phyloP scores from a whole-genome alignment of 1,140 invertebrate species.

The Calephelis virginiensis region DNA sequence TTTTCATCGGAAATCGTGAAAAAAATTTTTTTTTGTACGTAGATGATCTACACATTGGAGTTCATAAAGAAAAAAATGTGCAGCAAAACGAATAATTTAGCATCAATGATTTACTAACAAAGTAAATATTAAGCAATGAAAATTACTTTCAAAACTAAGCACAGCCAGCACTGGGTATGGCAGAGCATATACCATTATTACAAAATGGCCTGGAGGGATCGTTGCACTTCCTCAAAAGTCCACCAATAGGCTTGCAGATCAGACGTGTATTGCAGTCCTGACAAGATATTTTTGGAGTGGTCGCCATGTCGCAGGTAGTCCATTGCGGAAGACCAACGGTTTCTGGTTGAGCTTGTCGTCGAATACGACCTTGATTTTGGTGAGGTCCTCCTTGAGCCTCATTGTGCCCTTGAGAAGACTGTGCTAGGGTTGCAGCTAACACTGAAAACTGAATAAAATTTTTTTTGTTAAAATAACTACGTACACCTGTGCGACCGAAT shows the following conservation, averaged over 20 bases:
- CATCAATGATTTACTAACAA: too few species aligned
- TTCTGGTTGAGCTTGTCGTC: slow-evolving; percentile 21
- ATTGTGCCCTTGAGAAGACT: slow-evolving; percentile 9
- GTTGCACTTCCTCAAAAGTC: slow-evolving; percentile 39
- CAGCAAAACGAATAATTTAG: too few species aligned
- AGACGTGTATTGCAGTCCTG: slow-evolving; percentile 52
- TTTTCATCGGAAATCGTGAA: too few species aligned
- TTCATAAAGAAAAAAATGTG: too few species aligned
- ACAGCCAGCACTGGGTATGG: slow-evolving; percentile 40
- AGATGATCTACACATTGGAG: too few species aligned
- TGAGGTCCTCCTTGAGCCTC: slow-evolving; percentile 29
- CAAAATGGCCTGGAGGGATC: slow-evolving; percentile 39
- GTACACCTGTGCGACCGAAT: too few species aligned
- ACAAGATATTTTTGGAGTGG: slow-evolving; percentile 38
- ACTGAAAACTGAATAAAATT: slow-evolving; percentile 4
- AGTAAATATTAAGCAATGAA: not conserved
- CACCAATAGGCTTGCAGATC: slow-evolving; percentile 49
- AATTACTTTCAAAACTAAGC: slow-evolving; percentile 12
- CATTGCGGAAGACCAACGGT: slow-evolving; percentile 24
- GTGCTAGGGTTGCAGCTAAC: slow-evolving; percentile 16
- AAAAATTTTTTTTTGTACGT: too few species aligned
- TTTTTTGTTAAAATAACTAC: too few species aligned
- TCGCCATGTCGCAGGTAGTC: slow-evolving; percentile 41
- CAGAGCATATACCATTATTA: slow-evolving; percentile 47
- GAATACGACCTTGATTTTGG: slow-evolving; percentile 27